Percentiles rank a stretch among this genome's conserved stretches.
Evolutionary conservation across 2,113 vertebrate genomes (phyloP).

Genomic region (Scophthalmus maximus): DNA sequence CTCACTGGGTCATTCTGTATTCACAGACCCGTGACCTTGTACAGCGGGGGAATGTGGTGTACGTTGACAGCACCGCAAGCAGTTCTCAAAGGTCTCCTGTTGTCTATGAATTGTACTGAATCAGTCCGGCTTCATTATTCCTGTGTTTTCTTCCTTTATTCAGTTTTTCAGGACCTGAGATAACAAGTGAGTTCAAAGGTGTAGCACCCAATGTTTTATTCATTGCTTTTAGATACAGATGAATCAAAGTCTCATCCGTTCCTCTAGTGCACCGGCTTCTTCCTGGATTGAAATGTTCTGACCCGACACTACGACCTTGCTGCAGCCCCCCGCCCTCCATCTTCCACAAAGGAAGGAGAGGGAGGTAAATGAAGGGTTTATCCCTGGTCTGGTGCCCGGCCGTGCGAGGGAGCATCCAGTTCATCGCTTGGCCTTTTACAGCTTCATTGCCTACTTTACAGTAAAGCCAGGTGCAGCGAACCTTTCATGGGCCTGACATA

Average conservation of each 20-base stretch:
- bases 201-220: conserved; percentile 73
- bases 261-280: conserved; percentile 62
- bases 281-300: conserved; percentile 54
- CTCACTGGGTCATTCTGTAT: background rate
- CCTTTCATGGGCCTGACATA: conserved; percentile 70
- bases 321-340: conserved; percentile 14
- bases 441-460: conserved; percentile 76
- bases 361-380: conserved; percentile 70
- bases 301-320: conserved; percentile 58
- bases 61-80: too few species aligned
- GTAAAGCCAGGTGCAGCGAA: conserved; percentile 68
- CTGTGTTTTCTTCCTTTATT: conserved; percentile 7
- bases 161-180: conserved; percentile 26
- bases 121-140: too few species aligned
- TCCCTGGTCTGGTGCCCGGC: conserved; percentile 57
- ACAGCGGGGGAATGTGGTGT: too few species aligned
- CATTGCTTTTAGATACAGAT: conserved; percentile 55
- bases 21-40: too few species aligned
- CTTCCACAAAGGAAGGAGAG: conserved; percentile 29
- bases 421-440: conserved; percentile 72
- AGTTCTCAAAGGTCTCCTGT: background rate
- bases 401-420: conserved; percentile 64
- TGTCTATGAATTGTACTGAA: background rate
- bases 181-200: conserved; percentile 38
- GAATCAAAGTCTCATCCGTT: conserved; percentile 64